Evolutionary conservation across 2,113 vertebrate genomes (phyloP).

Genomic region (Lamprologus sp.): DNA sequence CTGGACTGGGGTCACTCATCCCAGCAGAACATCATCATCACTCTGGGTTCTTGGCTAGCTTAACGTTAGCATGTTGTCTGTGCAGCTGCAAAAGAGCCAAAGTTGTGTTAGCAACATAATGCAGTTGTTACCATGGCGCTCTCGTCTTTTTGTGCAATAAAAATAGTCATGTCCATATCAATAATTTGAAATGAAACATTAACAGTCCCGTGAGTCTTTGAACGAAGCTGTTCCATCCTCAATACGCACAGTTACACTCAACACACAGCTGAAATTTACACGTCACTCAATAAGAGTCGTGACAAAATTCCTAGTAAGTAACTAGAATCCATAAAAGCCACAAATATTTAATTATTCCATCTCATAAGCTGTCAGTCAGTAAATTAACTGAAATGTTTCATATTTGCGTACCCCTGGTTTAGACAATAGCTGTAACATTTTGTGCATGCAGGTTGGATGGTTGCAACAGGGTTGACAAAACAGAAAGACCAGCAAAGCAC

Average conservation of each 20-base stretch:
- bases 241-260: background rate
- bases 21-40: background rate
- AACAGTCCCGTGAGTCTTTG: background rate
- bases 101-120: background rate
- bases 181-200: background rate
- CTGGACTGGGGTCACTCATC: background rate
- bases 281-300: background rate
- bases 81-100: background rate
- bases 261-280: background rate
- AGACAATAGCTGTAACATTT: background rate
- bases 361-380: background rate
- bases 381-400: fast-evolving
- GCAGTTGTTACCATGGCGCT: background rate
- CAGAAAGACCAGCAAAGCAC: background rate
- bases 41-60: background rate
- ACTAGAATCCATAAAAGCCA: background rate
- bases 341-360: background rate
- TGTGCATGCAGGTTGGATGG: background rate
- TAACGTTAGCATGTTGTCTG: background rate
- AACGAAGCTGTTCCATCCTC: background rate
- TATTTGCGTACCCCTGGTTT: fast-evolving
- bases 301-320: background rate
- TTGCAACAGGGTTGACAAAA: background rate
- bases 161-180: background rate
- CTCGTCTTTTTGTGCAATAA: background rate